A percentile compares a stretch with the other conserved stretches of the same genome.
These are phyloP conservation scores for Sinocyclocheilus anshuiensis DNA, from an alignment of 2,113 vertebrate genomes.

Conservation along the genomic window DNA sequence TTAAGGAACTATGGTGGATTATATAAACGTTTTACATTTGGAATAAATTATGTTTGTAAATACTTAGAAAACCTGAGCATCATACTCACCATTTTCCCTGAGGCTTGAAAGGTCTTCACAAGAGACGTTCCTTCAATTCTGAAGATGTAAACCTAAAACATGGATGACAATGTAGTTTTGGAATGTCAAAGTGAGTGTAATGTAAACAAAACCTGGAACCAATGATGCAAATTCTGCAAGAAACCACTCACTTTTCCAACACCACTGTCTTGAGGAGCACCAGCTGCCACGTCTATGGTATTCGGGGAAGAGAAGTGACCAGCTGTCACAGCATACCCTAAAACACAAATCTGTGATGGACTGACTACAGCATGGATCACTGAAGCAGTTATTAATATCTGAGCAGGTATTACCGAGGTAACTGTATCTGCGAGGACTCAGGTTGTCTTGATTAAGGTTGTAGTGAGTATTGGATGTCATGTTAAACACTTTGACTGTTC, in stretches of 20 bases:
- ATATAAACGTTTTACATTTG: not conserved
- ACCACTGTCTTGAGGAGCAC: slow-evolving; percentile 93
- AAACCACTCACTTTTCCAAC: slow-evolving; percentile 84
- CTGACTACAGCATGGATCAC: not conserved
- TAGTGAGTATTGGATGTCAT: slow-evolving; percentile 89
- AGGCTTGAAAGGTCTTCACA: slow-evolving; percentile 91
- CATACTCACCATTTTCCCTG: slow-evolving; percentile 91
- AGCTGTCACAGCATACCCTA: slow-evolving; percentile 93
- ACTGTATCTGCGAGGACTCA: slow-evolving; percentile 87
- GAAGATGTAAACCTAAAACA: slow-evolving; percentile 92
- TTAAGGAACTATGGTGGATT: not conserved
- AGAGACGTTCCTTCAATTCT: slow-evolving; percentile 87
- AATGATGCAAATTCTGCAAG: not conserved
- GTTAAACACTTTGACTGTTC: slow-evolving; percentile 95
- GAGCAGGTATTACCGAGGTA: slow-evolving; percentile 80
- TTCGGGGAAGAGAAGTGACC: slow-evolving; percentile 89
- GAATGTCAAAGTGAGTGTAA: not conserved
- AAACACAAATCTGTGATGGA: slow-evolving; percentile 11
- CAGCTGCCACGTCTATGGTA: slow-evolving; percentile 87
- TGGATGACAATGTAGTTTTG: slow-evolving; percentile 37
- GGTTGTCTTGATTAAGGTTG: slow-evolving; percentile 82
- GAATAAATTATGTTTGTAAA: not conserved
- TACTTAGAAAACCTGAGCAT: slow-evolving; percentile 24
- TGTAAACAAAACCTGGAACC: not conserved
- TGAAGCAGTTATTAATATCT: not conserved